Base-by-base conservation (phyloP, 1,140 invertebrate species). In the Drosophila mauritiana region DNA sequence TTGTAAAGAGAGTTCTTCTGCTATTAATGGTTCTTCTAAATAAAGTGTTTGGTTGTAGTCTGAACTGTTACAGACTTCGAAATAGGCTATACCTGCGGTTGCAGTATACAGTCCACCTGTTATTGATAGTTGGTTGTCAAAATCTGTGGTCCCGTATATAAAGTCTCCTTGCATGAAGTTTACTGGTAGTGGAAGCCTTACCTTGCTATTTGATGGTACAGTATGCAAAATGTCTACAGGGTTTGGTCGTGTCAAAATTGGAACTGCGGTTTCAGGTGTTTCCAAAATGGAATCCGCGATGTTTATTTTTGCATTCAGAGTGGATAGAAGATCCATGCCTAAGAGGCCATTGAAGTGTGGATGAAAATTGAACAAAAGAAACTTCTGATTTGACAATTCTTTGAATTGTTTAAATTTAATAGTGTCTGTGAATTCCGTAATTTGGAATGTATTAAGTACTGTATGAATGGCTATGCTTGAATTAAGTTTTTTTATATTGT, bases 221-320 rank as follows among this genome's bases (percentile, higher is more conserved):
- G 53, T 56, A 13, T 43, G 39, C n/a, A 11, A 6, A 6, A 15
- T 42, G 40, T 42, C 40, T 42, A 17, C 40, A 5, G 40, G 40
- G n/a, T 17, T 42, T 42, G 15, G 15, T 5, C 37, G 27, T 25
- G 37, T 55, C 27, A 53, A 27, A 10, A 53, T 37, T 53, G 17
- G 51, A 20, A 53, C 1, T 2, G 34, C 36, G 13, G 11, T 0
- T 37, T 17, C 42, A 1, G 4, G 12, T 0, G 22, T 17, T 55
- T 55, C 37, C 42, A 42, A 15, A 7, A 42, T 17, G 17, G 40
- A 42, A 17, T 17, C 40, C 8, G 40, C 54, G 17, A 56, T 56
- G 54, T 43, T 43, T 43, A 56, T 56, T 56, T 43, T 56, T 43
- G n/a, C 39, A 17, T 56, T 25, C 43, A 43, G n/a, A n/a, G 10